Evolutionary conservation across 92 coral and sea anemone genomes (phyloP).

Genomic region (Porites lobata): DNA sequence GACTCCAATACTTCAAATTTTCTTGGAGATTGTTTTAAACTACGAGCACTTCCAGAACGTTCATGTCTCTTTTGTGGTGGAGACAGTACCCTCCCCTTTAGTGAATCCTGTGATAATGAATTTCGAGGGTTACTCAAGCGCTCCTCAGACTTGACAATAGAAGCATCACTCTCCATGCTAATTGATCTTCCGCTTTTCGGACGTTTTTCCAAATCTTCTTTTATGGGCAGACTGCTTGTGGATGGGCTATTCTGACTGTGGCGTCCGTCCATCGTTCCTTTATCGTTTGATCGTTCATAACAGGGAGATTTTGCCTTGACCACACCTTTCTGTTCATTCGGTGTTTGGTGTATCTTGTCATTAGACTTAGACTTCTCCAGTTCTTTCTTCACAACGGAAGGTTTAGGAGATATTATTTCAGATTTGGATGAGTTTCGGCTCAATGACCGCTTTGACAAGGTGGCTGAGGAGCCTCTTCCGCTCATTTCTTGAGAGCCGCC

Average conservation of each 20-base stretch:
- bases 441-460: background rate
- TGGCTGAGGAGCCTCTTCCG: background rate
- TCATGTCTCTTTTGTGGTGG: background rate
- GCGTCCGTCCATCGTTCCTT: background rate
- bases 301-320: background rate
- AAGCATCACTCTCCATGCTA: background rate
- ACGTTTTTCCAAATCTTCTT: background rate
- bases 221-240: background rate
- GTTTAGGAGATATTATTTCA: background rate
- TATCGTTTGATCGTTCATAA: background rate
- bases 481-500: background rate
- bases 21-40: background rate
- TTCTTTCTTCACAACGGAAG: background rate
- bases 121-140: background rate
- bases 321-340: background rate
- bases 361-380: background rate
- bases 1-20: background rate
- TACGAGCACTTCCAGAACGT: background rate
- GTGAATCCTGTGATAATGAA: background rate
- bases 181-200: background rate
- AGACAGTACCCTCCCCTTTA: background rate
- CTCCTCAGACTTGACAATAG: background rate
- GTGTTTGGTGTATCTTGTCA: background rate
- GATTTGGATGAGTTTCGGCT: background rate
- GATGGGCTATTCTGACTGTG: background rate